These are phyloP conservation scores for Bergia puertoricense DNA, from an alignment of 92 coral and sea anemone genomes.

Conservation along the genomic window DNA sequence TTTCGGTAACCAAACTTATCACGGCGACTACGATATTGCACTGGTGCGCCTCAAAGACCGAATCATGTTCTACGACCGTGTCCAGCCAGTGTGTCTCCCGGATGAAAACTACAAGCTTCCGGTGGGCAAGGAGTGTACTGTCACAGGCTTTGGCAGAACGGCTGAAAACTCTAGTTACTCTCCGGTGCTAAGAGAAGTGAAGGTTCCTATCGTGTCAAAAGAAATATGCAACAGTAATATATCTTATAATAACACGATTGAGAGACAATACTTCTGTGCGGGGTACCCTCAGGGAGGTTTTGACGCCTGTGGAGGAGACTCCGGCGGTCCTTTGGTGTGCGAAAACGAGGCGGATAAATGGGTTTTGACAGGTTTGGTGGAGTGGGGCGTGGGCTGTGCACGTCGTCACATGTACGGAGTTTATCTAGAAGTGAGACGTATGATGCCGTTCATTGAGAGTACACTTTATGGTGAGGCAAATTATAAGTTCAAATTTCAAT, in stretches of 20 bases:
- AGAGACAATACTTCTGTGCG: constrained; percentile 87
- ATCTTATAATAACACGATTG: constrained; percentile 76
- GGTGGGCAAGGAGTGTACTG: constrained; percentile 61
- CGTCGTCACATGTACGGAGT: constrained; percentile 84
- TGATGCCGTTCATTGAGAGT: constrained; percentile 86
- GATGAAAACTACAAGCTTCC: constrained; percentile 57
- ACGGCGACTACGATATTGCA: constrained; percentile 91
- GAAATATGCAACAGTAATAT: constrained; percentile 75
- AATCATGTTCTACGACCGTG: constrained; percentile 68
- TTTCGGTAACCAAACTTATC: constrained; percentile 37
- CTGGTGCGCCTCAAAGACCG: constrained; percentile 75
- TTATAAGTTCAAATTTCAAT: no score
- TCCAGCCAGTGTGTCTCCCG: constrained; percentile 91
- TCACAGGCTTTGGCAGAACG: constrained; percentile 89
- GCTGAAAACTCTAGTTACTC: constrained; percentile 61
- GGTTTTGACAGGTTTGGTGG: constrained; percentile 84
- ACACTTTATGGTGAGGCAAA: constrained; percentile 73
- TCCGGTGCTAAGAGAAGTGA: constrained; percentile 59
- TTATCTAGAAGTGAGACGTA: constrained; percentile 75
- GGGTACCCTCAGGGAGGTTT: constrained; percentile 81
- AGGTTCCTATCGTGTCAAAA: constrained; percentile 76
- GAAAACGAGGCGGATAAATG: constrained; percentile 80
- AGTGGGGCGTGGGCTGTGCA: constrained; percentile 97
- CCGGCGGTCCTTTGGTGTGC: constrained; percentile 97
- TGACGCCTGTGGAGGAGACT: constrained; percentile 93